A percentile compares a stretch with the other conserved stretches of the same genome.
Evolutionary conservation across 2,113 vertebrate species (phyloP).

Genomic region (Planiliza haematocheilus): DNA sequence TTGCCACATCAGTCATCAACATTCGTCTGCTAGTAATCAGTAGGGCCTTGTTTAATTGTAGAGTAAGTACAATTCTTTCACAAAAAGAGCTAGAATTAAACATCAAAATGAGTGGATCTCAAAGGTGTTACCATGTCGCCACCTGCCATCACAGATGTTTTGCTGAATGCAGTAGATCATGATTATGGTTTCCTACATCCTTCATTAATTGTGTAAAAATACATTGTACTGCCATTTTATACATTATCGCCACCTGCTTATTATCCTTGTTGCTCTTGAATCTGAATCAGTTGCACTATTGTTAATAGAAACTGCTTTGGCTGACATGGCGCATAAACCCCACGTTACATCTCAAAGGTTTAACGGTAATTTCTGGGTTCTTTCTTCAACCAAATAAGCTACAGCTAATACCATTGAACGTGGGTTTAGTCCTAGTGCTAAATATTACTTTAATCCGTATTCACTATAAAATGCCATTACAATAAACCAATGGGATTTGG

Average conservation of each 20-base stretch:
- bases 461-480: slow-evolving; percentile 1
- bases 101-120: not conserved
- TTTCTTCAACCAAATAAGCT: slow-evolving; percentile 5
- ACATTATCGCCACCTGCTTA: not conserved
- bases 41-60: not conserved
- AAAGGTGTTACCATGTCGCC: not conserved
- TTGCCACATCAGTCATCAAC: not conserved
- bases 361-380: not conserved
- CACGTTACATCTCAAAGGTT: not conserved
- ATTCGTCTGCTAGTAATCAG: not conserved
- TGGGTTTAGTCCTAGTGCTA: not conserved
- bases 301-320: not conserved
- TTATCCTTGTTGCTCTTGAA: not conserved
- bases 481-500: slow-evolving; percentile 13
- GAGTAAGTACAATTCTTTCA: not conserved
- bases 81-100: not conserved
- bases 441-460: slow-evolving; percentile 12
- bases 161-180: not conserved
- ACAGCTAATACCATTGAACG: slow-evolving; percentile 11
- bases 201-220: too few relatives aligned
- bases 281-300: not conserved
- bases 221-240: not conserved
- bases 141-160: slow-evolving; percentile 5
- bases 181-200: not conserved
- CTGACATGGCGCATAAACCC: slow-evolving; percentile 1